phyloP scores from a whole-genome alignment of 2,888 invertebrate genomes.

The Halictus quadricinctus region DNA sequence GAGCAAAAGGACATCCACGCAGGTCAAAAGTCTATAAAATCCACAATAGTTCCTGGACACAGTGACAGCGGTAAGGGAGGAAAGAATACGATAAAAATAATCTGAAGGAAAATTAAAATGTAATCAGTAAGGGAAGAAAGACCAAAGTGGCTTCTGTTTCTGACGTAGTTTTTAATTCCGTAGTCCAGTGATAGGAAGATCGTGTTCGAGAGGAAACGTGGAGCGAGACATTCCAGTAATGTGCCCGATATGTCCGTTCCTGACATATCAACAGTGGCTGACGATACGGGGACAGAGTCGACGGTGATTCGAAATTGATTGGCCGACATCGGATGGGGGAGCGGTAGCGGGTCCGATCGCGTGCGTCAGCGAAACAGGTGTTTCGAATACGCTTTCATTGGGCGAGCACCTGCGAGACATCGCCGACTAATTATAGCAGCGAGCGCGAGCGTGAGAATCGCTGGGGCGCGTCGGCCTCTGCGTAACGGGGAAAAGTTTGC shows the following conservation, averaged over 20 bases:
- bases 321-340: neutral
- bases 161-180: neutral
- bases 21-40: neutral
- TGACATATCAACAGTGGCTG: neutral
- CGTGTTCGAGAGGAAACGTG: neutral
- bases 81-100: neutral
- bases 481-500: slow-evolving; percentile 9
- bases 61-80: neutral
- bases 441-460: slow-evolving; percentile 28
- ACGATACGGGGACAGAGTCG: neutral
- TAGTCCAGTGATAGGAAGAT: neutral
- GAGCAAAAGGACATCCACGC: neutral
- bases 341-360: slow-evolving; percentile 1
- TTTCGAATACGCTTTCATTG: slow-evolving; percentile 58
- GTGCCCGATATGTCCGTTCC: neutral
- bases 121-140: neutral
- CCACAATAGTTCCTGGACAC: neutral
- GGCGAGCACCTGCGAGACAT: slow-evolving; percentile 59
- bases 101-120: neutral
- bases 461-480: neutral
- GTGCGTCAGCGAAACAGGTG: slow-evolving; percentile 58
- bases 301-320: slow-evolving; percentile 13
- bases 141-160: neutral
- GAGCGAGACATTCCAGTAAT: neutral
- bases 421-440: slow-evolving; percentile 57